Conservation (phyloP, 1,140 invertebrate genomes). For the Aphaenogaster ashmeadi region DNA sequence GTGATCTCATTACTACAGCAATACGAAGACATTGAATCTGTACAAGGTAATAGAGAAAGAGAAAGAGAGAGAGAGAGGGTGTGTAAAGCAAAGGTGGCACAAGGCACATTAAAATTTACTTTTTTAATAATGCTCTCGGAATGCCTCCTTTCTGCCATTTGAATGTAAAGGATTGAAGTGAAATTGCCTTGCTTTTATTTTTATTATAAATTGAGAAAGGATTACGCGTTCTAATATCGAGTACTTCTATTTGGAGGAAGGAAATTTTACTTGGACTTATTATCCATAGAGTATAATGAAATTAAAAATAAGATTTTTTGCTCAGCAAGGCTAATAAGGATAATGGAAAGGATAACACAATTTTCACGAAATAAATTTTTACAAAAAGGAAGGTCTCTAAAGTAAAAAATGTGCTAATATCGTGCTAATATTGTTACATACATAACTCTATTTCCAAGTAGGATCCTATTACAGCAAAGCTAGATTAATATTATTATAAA, state of each 20-base stretch:
- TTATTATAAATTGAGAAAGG: neutral
- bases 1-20: too few relatives aligned
- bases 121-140: neutral
- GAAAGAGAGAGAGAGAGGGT: too few relatives aligned
- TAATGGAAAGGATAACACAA: constrained; percentile 19
- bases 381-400: neutral
- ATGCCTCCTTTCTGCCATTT: neutral
- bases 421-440: constrained; percentile 1
- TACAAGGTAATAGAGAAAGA: too few relatives aligned
- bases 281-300: neutral
- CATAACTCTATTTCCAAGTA: neutral
- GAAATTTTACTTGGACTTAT: constrained; percentile 11
- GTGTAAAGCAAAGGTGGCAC: neutral
- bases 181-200: neutral
- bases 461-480: neutral
- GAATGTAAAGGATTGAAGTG: neutral
- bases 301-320: neutral
- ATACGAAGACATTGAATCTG: too few relatives aligned
- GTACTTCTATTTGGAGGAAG: neutral
- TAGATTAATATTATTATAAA: neutral
- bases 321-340: neutral
- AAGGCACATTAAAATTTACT: neutral
- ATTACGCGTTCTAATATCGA: neutral
- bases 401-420: constrained; percentile 26
- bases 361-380: constrained; percentile 11